phyloP scores from a whole-genome alignment of 2,888 invertebrate species.

The Anoncus sp. region DNA sequence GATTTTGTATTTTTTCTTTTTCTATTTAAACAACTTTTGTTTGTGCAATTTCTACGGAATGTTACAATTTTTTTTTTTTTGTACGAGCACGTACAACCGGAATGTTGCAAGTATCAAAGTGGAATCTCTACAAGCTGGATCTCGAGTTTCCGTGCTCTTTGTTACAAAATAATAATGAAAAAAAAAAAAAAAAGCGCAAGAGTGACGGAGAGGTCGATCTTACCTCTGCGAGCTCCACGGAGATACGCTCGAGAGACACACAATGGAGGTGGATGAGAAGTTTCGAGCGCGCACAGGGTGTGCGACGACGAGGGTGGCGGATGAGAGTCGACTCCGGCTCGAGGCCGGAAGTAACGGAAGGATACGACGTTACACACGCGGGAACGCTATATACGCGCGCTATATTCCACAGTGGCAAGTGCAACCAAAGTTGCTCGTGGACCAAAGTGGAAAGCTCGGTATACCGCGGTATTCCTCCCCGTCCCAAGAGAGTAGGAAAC shows the following conservation, averaged over 20 bases:
- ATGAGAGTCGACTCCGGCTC: constrained; percentile 15
- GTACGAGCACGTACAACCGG: neutral
- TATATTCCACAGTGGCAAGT: constrained; percentile 42
- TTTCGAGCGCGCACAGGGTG: constrained; percentile 47
- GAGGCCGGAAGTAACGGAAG: constrained; percentile 65
- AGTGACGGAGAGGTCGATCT: constrained; percentile 9
- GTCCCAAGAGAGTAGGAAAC: constrained; percentile 41
- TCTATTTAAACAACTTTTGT: too few species aligned
- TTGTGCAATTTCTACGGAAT: neutral
- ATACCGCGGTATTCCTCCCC: constrained; percentile 43
- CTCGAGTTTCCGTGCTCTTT: constrained; percentile 28
- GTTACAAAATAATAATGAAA: too few species aligned
- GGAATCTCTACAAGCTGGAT: constrained; percentile 8
- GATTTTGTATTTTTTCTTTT: too few species aligned
- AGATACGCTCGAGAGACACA: constrained; percentile 55
- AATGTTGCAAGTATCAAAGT: neutral
- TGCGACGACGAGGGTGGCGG: constrained; percentile 26
- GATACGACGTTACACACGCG: constrained; percentile 60
- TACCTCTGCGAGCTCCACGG: constrained; percentile 48
- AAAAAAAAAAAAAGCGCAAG: neutral
- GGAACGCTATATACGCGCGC: constrained; percentile 39
- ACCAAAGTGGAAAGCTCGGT: constrained; percentile 62
- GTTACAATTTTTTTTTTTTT: neutral
- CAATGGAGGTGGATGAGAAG: constrained; percentile 58
- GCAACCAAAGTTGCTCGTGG: constrained; percentile 58